Conservation (phyloP, 2,888 invertebrate genomes). For the Ypsolopha scabrella region DNA sequence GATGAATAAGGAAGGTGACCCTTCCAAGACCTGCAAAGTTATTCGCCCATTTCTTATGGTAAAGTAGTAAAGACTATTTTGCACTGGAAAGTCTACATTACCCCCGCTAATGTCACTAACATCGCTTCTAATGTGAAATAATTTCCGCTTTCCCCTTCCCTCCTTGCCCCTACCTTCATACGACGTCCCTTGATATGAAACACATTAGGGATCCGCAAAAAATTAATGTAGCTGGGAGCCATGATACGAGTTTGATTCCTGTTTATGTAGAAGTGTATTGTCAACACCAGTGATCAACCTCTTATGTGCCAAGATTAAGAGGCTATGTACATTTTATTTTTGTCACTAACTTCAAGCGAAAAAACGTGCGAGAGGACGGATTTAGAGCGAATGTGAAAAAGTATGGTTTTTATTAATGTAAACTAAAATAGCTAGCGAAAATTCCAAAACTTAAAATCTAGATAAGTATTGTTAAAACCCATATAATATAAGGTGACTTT, state of each 20-base stretch:
- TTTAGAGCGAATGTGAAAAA: too few relatives aligned
- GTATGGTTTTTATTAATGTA: too few relatives aligned
- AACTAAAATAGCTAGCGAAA: too few relatives aligned
- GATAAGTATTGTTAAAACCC: too few relatives aligned
- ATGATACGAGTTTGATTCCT: neutral
- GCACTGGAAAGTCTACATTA: conserved; percentile 2
- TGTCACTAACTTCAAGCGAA: too few relatives aligned
- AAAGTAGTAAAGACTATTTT: too few relatives aligned
- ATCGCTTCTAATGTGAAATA: conserved; percentile 9
- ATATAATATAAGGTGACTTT: too few relatives aligned
- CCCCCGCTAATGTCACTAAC: conserved; percentile 7
- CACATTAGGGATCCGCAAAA: conserved; percentile 7
- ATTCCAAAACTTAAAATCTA: too few relatives aligned
- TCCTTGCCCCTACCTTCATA: conserved; percentile 8
- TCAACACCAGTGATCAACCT: neutral
- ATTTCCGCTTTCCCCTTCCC: conserved; percentile 9
- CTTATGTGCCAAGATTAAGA: too few relatives aligned
- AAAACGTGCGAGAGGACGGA: too few relatives aligned
- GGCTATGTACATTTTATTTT: too few relatives aligned
- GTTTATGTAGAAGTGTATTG: neutral
- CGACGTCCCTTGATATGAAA: conserved; percentile 3
- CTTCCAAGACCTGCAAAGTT: neutral
- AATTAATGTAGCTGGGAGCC: conserved; percentile 1
- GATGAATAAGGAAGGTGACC: conserved; percentile 6
- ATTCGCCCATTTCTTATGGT: too few relatives aligned